Conservation (phyloP, 2,113 vertebrate species). For the Arvicanthis niloticus region DNA sequence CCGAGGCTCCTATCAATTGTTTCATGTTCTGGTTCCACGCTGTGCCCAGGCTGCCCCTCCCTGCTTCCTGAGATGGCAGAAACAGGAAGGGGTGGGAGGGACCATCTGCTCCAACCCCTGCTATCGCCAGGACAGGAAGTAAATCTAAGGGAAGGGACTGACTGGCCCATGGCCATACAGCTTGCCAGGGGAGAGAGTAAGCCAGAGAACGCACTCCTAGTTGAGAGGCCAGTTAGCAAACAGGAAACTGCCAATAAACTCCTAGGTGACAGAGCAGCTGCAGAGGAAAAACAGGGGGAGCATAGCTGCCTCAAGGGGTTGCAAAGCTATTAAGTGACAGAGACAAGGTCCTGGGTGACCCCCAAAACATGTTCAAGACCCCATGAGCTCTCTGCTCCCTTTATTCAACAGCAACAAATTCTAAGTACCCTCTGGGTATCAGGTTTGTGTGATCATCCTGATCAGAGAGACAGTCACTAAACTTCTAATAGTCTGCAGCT, state of each 20-base stretch:
- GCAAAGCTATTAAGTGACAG: not conserved
- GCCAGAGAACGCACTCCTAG: not conserved
- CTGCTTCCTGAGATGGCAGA: slow-evolving; percentile 14
- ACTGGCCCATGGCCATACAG: not conserved
- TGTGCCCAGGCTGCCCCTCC: slow-evolving; percentile 2
- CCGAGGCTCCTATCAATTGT: not conserved
- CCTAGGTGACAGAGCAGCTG: not conserved
- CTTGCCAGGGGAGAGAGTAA: slow-evolving; percentile 33
- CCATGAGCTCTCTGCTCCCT: not conserved
- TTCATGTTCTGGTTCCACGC: not conserved
- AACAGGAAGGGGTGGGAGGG: not conserved
- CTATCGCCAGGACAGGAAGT: slow-evolving; percentile 43
- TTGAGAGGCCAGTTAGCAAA: slow-evolving; percentile 40
- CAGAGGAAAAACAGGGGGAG: not conserved
- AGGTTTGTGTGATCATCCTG: not conserved
- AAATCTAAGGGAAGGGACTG: slow-evolving; percentile 36
- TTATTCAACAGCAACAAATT: not conserved
- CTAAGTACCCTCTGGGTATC: not conserved
- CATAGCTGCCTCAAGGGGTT: not conserved
- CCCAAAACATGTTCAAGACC: not conserved
- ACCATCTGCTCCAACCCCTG: not conserved
- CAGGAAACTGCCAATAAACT: slow-evolving; percentile 40
- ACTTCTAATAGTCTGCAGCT: not conserved
- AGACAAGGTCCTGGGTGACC: not conserved
- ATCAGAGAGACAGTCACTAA: not conserved